These are phyloP conservation scores for Turritopsis dohrnii DNA, from an alignment of 30 jellyfish, hydroid and myxozoan genomes.

Conservation along the genomic window DNA sequence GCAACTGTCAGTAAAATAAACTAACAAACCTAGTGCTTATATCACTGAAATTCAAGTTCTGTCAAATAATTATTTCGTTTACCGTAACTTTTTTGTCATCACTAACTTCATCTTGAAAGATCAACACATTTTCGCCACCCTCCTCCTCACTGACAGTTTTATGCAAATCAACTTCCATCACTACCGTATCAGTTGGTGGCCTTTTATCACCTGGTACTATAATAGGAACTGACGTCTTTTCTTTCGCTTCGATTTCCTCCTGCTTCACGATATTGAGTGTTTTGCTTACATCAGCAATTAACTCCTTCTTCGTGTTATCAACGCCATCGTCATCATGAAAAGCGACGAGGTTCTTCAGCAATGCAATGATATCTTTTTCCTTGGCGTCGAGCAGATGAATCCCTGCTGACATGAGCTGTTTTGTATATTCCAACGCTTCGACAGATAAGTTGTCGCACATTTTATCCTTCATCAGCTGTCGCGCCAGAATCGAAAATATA, in stretches of 20 bases:
- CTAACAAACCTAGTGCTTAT: background rate
- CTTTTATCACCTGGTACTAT: background rate
- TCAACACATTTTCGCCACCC: background rate
- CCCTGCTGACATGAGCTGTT: slow-evolving; percentile 5
- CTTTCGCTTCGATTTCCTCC: background rate
- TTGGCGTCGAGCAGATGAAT: slow-evolving; percentile 24
- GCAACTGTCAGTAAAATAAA: too few relatives aligned
- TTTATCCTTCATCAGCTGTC: slow-evolving; percentile 32
- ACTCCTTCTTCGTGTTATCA: background rate
- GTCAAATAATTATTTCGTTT: background rate
- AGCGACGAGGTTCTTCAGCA: background rate
- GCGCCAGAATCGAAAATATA: slow-evolving; percentile 16
- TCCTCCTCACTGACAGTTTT: background rate
- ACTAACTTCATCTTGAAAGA: background rate
- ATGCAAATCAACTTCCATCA: background rate
- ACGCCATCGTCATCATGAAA: slow-evolving; percentile 10
- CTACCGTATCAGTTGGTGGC: background rate
- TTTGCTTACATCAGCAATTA: background rate
- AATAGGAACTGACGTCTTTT: background rate
- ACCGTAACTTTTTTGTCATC: slow-evolving; percentile 4
- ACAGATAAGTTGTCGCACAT: slow-evolving; percentile 27
- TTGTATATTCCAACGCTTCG: slow-evolving; percentile 25
- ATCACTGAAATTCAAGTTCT: background rate
- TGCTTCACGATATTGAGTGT: background rate
- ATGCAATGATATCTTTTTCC: slow-evolving; percentile 17